Evolutionary conservation across 1,140 invertebrate species (phyloP), one percentile per base, ranked within the genome.

Genomic region (Drosophila tristis): DNA sequence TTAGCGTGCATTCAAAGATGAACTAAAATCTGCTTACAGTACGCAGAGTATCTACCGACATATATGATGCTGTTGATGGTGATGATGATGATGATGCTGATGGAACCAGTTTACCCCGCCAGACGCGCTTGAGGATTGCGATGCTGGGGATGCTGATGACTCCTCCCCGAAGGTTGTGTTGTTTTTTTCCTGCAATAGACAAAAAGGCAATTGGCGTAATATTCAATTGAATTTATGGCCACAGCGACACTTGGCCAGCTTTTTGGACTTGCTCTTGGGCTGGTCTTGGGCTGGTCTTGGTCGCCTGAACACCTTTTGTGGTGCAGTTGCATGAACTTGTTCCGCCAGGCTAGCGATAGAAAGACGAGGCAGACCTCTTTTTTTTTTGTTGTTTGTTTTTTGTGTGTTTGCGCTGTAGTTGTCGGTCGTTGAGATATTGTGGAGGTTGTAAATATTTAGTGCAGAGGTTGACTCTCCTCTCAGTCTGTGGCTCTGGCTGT

Each of bases 171-270:
- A 35, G 77, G 35, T 39, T 13, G 20, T 29, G 5, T 29, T 7
- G 5, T 74, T 78, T 53, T 29, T 39, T 39, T 11, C 72, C 75
- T 53, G 74, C 74, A 84, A 87, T 87, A 87, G 82, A 87, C 82
- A 87, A 87, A 87, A 90, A 90, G 77, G 89, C 89, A 91, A 85
- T 91, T 85, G 85, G 89, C 85, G 89, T 90, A 90, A 90, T 90
- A 90, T 90, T 90, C 85, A 91, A 90, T 91, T 91, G 87, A 82
- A 91, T 91, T 90, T 91, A 91, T 91, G 90, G 90, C 80, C 76
- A 90, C 90, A 84, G 78, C 82, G 81, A 91, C 85, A 91, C 85
- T 89, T 89, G 77, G 77, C 78, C 62, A 71, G 78, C 62, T 64
- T 55, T 26, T 49, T 47, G 39, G 16, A 57, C 23, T 73, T 59